phyloP scores from a whole-genome alignment of 2,797 vertebrate species.

The Brachymystax lenok region DNA sequence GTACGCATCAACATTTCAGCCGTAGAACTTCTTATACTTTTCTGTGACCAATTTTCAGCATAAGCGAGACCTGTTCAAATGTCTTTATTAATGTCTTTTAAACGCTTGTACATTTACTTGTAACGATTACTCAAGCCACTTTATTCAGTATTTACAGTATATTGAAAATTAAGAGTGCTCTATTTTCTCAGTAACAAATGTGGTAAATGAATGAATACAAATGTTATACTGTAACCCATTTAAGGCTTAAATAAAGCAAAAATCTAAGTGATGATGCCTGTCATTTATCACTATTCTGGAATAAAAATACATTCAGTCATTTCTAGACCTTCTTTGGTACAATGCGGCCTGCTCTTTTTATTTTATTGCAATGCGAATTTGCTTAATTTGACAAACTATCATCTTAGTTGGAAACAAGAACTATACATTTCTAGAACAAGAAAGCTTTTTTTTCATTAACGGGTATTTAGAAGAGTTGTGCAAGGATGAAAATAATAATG shows the following conservation, averaged over 20 bases:
- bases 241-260: constrained; percentile 1
- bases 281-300: background rate
- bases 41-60: background rate
- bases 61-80: background rate
- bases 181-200: constrained; percentile 10
- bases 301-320: too few species aligned
- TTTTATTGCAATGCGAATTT: background rate
- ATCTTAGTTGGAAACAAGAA: background rate
- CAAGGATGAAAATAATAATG: constrained; percentile 5
- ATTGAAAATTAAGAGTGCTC: background rate
- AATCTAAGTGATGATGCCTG: background rate
- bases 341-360: too few species aligned
- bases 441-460: background rate
- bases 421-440: background rate
- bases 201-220: background rate
- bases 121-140: constrained; percentile 7
- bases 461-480: background rate
- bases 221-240: constrained; percentile 5
- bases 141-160: constrained; percentile 1
- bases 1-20: background rate
- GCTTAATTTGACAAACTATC: background rate
- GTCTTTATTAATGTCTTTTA: background rate
- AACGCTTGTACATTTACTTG: background rate
- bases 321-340: too few species aligned
- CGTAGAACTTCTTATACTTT: too few species aligned